Evolutionary conservation across 1,140 invertebrate species (phyloP).

Genomic region (Ips typographus): DNA sequence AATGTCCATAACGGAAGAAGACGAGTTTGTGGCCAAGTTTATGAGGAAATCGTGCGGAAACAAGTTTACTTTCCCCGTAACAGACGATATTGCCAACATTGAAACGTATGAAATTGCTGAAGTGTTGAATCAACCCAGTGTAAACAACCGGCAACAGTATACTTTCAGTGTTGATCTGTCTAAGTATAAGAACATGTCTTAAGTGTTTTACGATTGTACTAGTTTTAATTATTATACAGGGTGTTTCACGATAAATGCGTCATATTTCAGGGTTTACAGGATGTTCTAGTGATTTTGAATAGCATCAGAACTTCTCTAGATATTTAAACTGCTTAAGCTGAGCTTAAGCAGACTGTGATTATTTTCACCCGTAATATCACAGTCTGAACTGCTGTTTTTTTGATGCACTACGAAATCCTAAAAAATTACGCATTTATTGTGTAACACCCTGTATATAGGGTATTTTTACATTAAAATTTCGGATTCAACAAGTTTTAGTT

Average conservation of each 20-base stretch:
- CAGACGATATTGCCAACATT: slow-evolving; percentile 24
- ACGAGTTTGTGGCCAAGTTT: slow-evolving; percentile 29
- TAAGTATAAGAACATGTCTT: slow-evolving; percentile 30
- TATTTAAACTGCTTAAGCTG: too few species aligned
- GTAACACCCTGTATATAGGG: too few species aligned
- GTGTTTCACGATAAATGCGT: not conserved
- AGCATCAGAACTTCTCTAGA: too few species aligned
- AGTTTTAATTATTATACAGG: not conserved
- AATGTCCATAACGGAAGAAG: slow-evolving; percentile 21
- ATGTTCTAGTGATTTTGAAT: too few species aligned
- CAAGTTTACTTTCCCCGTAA: slow-evolving; percentile 26
- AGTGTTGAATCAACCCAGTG: slow-evolving; percentile 22
- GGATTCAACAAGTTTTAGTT: too few species aligned
- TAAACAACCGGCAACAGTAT: slow-evolving; percentile 32
- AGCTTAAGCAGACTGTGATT: too few species aligned
- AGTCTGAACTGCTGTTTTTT: too few species aligned
- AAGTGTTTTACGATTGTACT: not conserved
- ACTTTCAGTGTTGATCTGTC: slow-evolving; percentile 25
- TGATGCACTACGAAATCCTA: too few species aligned
- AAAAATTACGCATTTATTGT: too few species aligned
- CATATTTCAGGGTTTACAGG: not conserved
- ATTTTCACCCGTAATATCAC: too few species aligned
- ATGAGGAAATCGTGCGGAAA: slow-evolving; percentile 29
- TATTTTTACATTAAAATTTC: too few species aligned
- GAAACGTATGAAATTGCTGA: slow-evolving; percentile 26